These are phyloP conservation scores for Sisyra nigra DNA, from an alignment of 2,888 invertebrate species.

Conservation along the genomic window DNA sequence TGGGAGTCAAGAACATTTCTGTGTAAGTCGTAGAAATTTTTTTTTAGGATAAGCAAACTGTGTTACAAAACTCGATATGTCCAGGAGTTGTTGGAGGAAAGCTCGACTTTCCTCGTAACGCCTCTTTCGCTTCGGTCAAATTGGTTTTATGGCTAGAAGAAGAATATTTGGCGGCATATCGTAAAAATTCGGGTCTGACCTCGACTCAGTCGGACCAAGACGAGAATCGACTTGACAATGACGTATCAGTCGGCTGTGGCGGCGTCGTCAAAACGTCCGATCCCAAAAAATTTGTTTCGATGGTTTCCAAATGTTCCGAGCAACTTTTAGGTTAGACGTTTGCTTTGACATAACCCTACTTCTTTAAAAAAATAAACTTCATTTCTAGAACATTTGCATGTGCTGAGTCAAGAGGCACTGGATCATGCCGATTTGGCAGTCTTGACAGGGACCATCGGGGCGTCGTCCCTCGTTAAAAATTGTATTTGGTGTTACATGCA, in stretches of 20 bases:
- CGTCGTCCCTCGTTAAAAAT: constrained; percentile 62
- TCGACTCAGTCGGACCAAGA: constrained; percentile 29
- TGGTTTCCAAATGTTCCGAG: constrained; percentile 55
- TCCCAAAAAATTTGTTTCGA: constrained; percentile 56
- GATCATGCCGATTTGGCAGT: constrained; percentile 74
- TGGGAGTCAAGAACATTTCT: no score
- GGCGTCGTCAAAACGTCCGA: constrained; percentile 59
- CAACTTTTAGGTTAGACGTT: constrained; percentile 40
- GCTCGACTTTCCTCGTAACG: constrained; percentile 67
- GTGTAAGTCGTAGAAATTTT: no score
- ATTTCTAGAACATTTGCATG: constrained; percentile 53
- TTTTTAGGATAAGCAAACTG: constrained; percentile 47
- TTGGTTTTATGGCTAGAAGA: constrained; percentile 78
- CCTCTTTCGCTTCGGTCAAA: constrained; percentile 71
- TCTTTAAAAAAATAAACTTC: background rate
- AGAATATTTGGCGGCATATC: constrained; percentile 61
- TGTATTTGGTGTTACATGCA: constrained; percentile 63
- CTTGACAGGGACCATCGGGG: constrained; percentile 64
- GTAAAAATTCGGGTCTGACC: constrained; percentile 40
- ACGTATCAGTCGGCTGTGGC: constrained; percentile 25
- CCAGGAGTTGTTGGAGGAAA: constrained; percentile 65
- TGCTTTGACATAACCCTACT: background rate
- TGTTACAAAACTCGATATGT: constrained; percentile 64
- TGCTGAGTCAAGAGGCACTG: constrained; percentile 64
- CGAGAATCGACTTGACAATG: constrained; percentile 25